A percentile compares a stretch with the other conserved stretches of the same genome.
These are phyloP conservation scores for Tethea ocularis DNA, from an alignment of 2,888 invertebrate species.

Conservation along the genomic window DNA sequence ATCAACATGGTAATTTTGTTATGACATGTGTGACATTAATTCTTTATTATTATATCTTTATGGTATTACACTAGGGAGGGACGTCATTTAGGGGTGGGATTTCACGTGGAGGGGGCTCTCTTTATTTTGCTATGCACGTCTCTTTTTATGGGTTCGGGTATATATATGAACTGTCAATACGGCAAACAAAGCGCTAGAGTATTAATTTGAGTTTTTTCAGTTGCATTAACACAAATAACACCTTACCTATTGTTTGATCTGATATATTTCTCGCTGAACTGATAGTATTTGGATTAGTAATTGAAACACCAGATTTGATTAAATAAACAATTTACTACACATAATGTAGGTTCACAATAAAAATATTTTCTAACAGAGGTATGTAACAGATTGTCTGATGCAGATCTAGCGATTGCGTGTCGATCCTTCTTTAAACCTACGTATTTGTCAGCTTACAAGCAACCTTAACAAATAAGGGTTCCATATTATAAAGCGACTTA, in stretches of 20 bases:
- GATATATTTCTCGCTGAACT: too few species aligned
- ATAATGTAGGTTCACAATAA: constrained; percentile 83
- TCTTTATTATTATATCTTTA: not conserved
- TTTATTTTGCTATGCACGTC: too few species aligned
- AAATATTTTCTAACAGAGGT: constrained; percentile 80
- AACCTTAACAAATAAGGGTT: constrained; percentile 21
- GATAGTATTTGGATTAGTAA: constrained; percentile 20
- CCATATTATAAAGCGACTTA: constrained; percentile 7
- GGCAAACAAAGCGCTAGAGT: too few species aligned
- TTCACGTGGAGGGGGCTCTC: too few species aligned
- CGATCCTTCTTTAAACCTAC: constrained; percentile 31
- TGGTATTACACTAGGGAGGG: too few species aligned
- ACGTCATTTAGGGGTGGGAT: too few species aligned
- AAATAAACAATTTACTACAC: constrained; percentile 84
- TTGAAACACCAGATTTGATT: constrained; percentile 67
- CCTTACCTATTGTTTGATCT: too few species aligned
- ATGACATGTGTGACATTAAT: not conserved
- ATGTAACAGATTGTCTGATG: constrained; percentile 74
- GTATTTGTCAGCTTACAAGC: constrained; percentile 29
- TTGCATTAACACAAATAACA: too few species aligned
- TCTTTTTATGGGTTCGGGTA: too few species aligned
- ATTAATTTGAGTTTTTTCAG: too few species aligned
- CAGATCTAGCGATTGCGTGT: constrained; percentile 66
- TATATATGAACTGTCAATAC: too few species aligned
- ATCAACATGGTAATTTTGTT: not conserved